Conservation (phyloP, 2,888 invertebrate species). For the Rhagonycha lutea region DNA sequence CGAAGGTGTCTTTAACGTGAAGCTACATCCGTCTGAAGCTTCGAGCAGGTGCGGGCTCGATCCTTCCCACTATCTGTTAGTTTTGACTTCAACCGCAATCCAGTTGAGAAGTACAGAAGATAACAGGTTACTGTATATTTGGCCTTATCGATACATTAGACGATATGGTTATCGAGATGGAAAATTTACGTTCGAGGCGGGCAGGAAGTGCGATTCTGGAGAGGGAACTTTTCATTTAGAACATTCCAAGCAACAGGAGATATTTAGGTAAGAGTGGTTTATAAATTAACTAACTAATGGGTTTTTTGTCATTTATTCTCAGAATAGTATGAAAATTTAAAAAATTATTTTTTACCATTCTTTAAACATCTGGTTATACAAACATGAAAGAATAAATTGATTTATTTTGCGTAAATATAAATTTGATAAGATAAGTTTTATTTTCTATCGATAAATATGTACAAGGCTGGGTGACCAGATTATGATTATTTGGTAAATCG, state of each 20-base stretch:
- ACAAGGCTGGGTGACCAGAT: no score
- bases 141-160: slow-evolving; percentile 84
- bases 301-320: not conserved
- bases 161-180: slow-evolving; percentile 85
- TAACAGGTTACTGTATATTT: slow-evolving; percentile 70
- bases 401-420: no score
- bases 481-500: no score
- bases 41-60: slow-evolving; percentile 77
- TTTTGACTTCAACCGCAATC: slow-evolving; percentile 75
- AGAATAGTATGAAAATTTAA: not conserved
- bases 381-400: no score
- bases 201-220: slow-evolving; percentile 83
- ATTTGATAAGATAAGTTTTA: no score
- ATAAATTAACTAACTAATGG: not conserved
- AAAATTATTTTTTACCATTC: not conserved
- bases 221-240: slow-evolving; percentile 82
- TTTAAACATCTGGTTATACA: not conserved
- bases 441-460: no score
- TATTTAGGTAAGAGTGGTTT: slow-evolving; percentile 57
- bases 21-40: slow-evolving; percentile 77
- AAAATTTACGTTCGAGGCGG: slow-evolving; percentile 87
- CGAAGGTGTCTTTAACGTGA: slow-evolving; percentile 77
- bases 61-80: slow-evolving; percentile 68
- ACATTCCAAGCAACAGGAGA: slow-evolving; percentile 81
- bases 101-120: slow-evolving; percentile 72